Conservation (phyloP, 2,797 vertebrate genomes). For the Gymnopithys bicolor region DNA sequence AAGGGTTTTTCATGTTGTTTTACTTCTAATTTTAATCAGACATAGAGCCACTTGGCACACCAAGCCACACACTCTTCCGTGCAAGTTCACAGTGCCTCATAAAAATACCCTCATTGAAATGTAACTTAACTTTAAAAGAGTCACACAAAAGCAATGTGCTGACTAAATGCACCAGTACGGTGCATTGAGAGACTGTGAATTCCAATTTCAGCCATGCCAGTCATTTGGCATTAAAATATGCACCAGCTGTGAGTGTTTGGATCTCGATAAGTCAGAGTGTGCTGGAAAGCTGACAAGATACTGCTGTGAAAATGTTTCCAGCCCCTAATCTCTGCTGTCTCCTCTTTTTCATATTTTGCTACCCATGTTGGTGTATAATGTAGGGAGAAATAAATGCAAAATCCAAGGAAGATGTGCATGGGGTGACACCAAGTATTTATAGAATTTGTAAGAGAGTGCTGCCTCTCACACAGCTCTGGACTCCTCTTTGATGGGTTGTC, state of each 20-base stretch:
- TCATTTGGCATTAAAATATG: slow-evolving; percentile 75
- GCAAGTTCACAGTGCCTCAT: slow-evolving; percentile 39
- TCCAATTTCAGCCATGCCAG: slow-evolving; percentile 71
- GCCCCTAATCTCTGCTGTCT: slow-evolving; percentile 53
- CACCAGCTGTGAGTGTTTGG: slow-evolving; percentile 75
- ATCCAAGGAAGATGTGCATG: slow-evolving; percentile 12
- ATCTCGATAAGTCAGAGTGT: slow-evolving; percentile 73
- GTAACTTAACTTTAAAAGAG: slow-evolving; percentile 62
- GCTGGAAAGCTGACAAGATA: slow-evolving; percentile 70
- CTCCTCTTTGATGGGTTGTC: not conserved
- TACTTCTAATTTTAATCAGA: slow-evolving; percentile 71
- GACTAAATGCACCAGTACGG: slow-evolving; percentile 37
- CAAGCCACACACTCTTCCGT: slow-evolving; percentile 6
- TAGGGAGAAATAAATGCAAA: slow-evolving; percentile 56
- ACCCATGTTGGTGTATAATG: slow-evolving; percentile 28
- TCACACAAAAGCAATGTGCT: slow-evolving; percentile 55
- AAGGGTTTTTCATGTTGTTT: slow-evolving; percentile 65
- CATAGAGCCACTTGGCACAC: slow-evolving; percentile 36
- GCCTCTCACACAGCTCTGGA: slow-evolving; percentile 15
- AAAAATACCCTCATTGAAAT: slow-evolving; percentile 61
- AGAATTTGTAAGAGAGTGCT: slow-evolving; percentile 18
- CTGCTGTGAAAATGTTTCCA: slow-evolving; percentile 71
- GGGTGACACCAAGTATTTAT: slow-evolving; percentile 12
- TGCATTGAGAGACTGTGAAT: slow-evolving; percentile 43
- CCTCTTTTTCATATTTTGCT: slow-evolving; percentile 71